Evolutionary conservation across 1,140 invertebrate genomes (phyloP).

Genomic region (Anastrepha obliqua): DNA sequence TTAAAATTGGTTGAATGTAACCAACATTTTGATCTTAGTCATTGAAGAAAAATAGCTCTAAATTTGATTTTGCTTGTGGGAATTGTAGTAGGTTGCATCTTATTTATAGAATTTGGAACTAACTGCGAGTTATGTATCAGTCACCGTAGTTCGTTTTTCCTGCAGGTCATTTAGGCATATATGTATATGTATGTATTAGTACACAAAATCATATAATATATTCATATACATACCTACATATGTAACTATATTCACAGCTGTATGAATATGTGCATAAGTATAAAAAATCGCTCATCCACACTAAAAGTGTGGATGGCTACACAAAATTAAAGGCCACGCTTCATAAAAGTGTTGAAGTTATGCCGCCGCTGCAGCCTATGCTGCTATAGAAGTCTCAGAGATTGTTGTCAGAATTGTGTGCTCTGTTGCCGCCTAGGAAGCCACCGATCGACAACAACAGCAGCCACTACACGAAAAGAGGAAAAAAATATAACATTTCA

Average conservation of each 20-base stretch:
- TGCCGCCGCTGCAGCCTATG: slow-evolving; percentile 44
- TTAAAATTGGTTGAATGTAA: too few species aligned
- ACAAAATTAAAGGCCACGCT: slow-evolving; percentile 59
- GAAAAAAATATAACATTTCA: slow-evolving; percentile 25
- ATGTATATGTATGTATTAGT: too few species aligned
- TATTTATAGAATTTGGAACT: too few species aligned
- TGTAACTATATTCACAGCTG: neutral
- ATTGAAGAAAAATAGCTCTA: too few species aligned
- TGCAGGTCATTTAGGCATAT: too few species aligned
- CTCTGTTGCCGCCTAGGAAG: slow-evolving; percentile 1
- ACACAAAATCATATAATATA: too few species aligned
- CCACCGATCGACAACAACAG: neutral
- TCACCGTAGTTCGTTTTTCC: too few species aligned
- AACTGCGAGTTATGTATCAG: too few species aligned
- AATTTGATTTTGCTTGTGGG: too few species aligned
- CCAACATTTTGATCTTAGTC: too few species aligned
- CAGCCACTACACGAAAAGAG: slow-evolving; percentile 21
- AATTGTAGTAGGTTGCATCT: too few species aligned
- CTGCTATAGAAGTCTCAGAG: slow-evolving; percentile 32
- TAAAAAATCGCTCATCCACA: slow-evolving; percentile 31
- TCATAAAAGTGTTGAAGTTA: slow-evolving; percentile 59
- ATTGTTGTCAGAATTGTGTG: slow-evolving; percentile 44
- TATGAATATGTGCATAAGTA: slow-evolving; percentile 18
- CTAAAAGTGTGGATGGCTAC: slow-evolving; percentile 56
- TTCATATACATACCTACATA: too few species aligned